Evolutionary conservation across 2,113 vertebrate genomes (phyloP), one percentile per base, ranked within the genome.

Genomic region (Spheniscus mendiculus): DNA sequence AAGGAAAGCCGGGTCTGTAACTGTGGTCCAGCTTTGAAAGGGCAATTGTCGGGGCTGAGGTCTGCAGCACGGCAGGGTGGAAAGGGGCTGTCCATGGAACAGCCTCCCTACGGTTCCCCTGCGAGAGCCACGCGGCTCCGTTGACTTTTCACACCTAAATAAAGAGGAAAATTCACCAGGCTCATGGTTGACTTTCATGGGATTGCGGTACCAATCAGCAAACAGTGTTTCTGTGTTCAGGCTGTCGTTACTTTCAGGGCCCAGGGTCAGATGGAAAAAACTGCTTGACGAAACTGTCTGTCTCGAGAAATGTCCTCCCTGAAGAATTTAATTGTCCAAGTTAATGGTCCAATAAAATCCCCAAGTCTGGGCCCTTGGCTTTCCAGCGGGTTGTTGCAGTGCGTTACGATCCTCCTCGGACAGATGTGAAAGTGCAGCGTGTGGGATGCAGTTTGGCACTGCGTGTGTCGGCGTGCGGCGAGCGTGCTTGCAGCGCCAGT

Each of bases 131-230:
- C 25, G 7, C 0, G 21, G 95, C 95, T 97, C 82, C 42, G 21
- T 95, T 96, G 94, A 90, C 90, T 97, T 94, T 94, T 95, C 96
- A 71, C 97, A 97, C 96, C 88, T 94, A 91, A 96, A 96, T 97
- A 97, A 83, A 76, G 61, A 86, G 88, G 50, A 69, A 92, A 96
- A 90, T 62, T 78, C 90, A 23, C 38, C 76, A 30, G 95, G 79
- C 93, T 94, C 74, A 49, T 3, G 71, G 50, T 18, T 78, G 92
- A 26, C 87, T 38, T 92, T 88, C 90, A 65, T 1, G 3, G 82
- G 90, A 87, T 36, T 5, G 2, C 9, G 62, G 83, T 77, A 94
- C 93, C 55, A 21, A 42, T 66, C 76, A 61, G 78, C 66, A 34
- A 85, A 95, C 96, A 96, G 95, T 14, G 2, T 29, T 56, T 26